These are phyloP conservation scores for Cheilosia scutellata DNA, from an alignment of 2,888 invertebrate species.

Conservation along the genomic window DNA sequence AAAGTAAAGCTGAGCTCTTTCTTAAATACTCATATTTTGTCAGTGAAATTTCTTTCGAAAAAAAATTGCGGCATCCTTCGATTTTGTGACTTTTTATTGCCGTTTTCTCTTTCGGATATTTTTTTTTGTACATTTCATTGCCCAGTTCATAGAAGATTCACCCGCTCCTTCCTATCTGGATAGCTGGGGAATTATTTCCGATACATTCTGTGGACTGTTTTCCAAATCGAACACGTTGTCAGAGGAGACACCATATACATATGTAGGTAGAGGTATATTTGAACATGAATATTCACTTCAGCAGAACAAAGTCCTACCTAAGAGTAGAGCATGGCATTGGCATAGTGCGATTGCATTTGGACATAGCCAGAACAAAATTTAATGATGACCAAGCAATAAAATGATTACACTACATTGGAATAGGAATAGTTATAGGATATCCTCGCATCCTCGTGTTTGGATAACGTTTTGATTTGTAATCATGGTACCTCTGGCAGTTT, in stretches of 20 bases:
- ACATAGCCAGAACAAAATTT: slow-evolving; percentile 29
- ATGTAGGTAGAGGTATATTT: slow-evolving; percentile 1
- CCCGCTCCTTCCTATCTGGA: neutral
- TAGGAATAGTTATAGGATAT: neutral
- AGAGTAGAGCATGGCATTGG: neutral
- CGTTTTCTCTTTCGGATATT: neutral
- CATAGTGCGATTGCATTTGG: slow-evolving; percentile 25
- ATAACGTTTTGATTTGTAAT: slow-evolving; percentile 61
- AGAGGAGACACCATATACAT: slow-evolving; percentile 3
- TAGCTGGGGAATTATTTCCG: slow-evolving; percentile 44
- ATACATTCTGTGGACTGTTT: slow-evolving; percentile 50
- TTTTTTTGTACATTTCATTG: slow-evolving; percentile 13
- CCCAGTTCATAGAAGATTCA: slow-evolving; percentile 7
- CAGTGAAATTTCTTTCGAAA: neutral
- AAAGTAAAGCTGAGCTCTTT: neutral
- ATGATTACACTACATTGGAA: slow-evolving; percentile 46
- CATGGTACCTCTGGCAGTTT: slow-evolving; percentile 26
- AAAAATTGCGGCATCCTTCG: slow-evolving; percentile 5
- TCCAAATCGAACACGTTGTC: slow-evolving; percentile 24
- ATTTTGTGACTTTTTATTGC: slow-evolving; percentile 1
- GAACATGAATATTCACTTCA: slow-evolving; percentile 1
- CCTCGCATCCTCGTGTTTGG: slow-evolving; percentile 28
- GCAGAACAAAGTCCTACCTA: neutral
- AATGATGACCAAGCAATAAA: slow-evolving; percentile 65
- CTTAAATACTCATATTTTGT: slow-evolving; percentile 3